Evolutionary conservation across 2,113 vertebrate genomes (phyloP), one percentile per base, ranked within the genome.

Genomic region (Muscicapa adusta): DNA sequence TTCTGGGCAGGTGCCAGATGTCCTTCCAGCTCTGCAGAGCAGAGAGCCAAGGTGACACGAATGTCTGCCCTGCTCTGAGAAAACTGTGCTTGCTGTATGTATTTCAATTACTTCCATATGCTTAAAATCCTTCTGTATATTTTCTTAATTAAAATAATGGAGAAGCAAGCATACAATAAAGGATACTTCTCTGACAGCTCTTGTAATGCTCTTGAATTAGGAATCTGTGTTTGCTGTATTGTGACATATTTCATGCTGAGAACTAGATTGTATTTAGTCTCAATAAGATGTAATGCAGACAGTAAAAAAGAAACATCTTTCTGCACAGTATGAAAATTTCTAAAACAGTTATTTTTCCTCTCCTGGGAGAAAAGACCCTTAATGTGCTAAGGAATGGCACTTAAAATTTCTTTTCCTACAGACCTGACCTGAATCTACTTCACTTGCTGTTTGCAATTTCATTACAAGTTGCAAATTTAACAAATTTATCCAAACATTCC

Each of bases 1-100:
- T 94, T 78, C 85, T 95, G 94, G 71, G 54, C 68, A 61, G 67
- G 54, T 96, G 93, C 91, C 94, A 94, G 83, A 58, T 62, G 88
- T 92, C 85, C 83, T 85, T 93, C 76, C 79, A 94, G 83, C 63
- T 76, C 91, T 12, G 56, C 83, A 45, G 38, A 86, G 54, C 47
- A 50, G 28, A 58, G 56, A 66, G 80, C 61, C 83, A 94, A 96
- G 93, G 94, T 95, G 89, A 94, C 79, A 42, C 0, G 0, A 66
- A 28, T 74, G 31, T 72, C 71, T 83, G 93, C 72, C 34, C 68
- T 84, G 26, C 76, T 83, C 83, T 8, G 25, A 63, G 74, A 91
- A 63, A 34, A 24, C 53, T 25, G 2, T 58, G 57, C 38, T 76
- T 90, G 13, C 67, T 85, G 71, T 67, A 15, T 61, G 40, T 53